Base-by-base conservation (phyloP, 1,140 invertebrate genomes). In the Babylonia areolata region DNA sequence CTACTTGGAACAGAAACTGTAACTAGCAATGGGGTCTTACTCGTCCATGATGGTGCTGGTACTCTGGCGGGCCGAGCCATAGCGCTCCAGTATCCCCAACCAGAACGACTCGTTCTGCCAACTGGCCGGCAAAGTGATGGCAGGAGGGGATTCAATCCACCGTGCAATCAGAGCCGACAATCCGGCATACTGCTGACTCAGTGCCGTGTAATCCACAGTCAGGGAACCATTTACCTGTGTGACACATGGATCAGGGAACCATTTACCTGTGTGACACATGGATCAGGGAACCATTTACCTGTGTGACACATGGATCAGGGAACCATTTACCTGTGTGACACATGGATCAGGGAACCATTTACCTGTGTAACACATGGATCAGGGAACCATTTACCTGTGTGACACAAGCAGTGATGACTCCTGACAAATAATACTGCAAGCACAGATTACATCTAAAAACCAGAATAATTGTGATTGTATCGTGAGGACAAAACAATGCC, bases 21-120 rank as follows among this genome's bases (percentile, higher is more conserved):
- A 17, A 51, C 46, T 51, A 51, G 17, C 9, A 17, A 51, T 51
- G 46, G 17, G 46, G 9, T 77, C 88, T 87, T 85, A 88, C 88
- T 88, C 81, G 37, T 51, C 20, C 1, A 83, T 40, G 9, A 88
- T 86, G 35, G 20, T 37, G 1, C 31, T 46, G 33, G 84, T 85
- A 33, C 81, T 69, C 37, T 85, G 86, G 42, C 84, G 84, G 20
- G 23, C 58, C 75, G 75, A 40, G 54, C 54, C 58, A 40, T 90
- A 88, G 42, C 83, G 71, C 42, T 85, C 73, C 35, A 90, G 71
- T 58, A 88, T 35, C 37, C 85, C 58, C 3, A 88, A 64, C 89
- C 89, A 90, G 78, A 81, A 90, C n/a, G 86, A 54, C 35, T 82
- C 89, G 84, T 90, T 90, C 71, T 81, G 46, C 89, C 89, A 90